Base-by-base conservation (phyloP, 2,113 vertebrate genomes). In the Vombatus ursinus region DNA sequence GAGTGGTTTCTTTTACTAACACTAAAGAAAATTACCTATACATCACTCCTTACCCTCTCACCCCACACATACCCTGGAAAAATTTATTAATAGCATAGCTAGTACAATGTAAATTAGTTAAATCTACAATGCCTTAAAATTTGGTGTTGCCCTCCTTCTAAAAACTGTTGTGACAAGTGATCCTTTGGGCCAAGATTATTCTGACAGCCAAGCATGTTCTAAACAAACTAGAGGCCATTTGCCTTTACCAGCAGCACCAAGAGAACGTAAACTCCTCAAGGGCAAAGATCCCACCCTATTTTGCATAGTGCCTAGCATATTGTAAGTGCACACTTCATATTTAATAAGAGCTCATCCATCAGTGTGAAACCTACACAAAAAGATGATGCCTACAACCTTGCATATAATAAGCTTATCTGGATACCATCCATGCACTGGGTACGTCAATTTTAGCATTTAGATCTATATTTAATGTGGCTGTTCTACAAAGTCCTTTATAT, bases 241-340 rank as follows among this genome's bases (percentile, higher is more conserved):
- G 90, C 95, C 92, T 98, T 96, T 92, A 97, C 93, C 94, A 98
- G 97, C 97, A 98, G 97, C 98, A 98, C 96, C 96, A 93, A 95
- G 68, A 94, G 16, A 50, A 96, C 97, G 98, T 97, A 97, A 98
- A 98, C 97, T 95, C 97, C 97, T 97, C 51, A 91, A 97, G 95
- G 97, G 91, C 93, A 92, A 97, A 93, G 96, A 91, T 97, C 93
- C 96, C 93, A 97, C 97, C 94, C 77, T 96, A 95, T 93, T 97
- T 97, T 98, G 97, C 96, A 97, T 98, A 98, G 97, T 94, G 94
- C 93, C 97, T 98, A 97, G 97, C 96, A 97, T 98, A 98, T 97
- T 94, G 94, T 94, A 96, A 54, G 92, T 97, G 94, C 91, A 97
- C 52, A 96, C n/a, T 44, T 84, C 16, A 44, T 44, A 84, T 22